These are phyloP conservation scores for Cosmia pyralina DNA, from an alignment of 2,888 invertebrate species.

Conservation along the genomic window DNA sequence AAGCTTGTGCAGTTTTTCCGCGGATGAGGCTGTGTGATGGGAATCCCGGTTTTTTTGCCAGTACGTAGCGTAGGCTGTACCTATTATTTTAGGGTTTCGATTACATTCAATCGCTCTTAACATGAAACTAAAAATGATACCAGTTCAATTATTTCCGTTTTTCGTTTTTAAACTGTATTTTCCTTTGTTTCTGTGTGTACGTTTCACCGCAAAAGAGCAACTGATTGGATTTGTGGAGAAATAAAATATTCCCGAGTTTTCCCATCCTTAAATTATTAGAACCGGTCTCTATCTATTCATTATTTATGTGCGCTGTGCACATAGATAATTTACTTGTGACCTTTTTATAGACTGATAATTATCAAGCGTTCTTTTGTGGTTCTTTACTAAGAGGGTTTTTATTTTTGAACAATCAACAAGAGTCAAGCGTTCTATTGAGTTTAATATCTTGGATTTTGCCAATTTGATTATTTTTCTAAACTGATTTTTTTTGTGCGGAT, in stretches of 20 bases:
- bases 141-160: neutral
- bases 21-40: neutral
- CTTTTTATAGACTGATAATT: neutral
- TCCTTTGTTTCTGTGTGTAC: neutral
- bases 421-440: neutral
- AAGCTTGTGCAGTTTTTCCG: conserved; percentile 7
- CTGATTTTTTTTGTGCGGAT: conserved; percentile 13
- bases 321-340: conserved; percentile 5
- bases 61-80: too few relatives aligned
- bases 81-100: too few relatives aligned
- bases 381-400: too few relatives aligned
- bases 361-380: too few relatives aligned
- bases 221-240: neutral
- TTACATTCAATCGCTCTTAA: neutral
- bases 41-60: neutral
- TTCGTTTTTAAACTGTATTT: neutral
- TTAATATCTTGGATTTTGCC: neutral
- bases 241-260: neutral
- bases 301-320: neutral
- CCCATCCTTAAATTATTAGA: neutral
- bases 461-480: neutral
- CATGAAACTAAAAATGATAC: neutral
- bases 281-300: neutral
- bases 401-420: too few relatives aligned
- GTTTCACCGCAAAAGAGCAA: neutral